Conservation (phyloP, 2,113 vertebrate genomes). For the Ciconia boyciana region DNA sequence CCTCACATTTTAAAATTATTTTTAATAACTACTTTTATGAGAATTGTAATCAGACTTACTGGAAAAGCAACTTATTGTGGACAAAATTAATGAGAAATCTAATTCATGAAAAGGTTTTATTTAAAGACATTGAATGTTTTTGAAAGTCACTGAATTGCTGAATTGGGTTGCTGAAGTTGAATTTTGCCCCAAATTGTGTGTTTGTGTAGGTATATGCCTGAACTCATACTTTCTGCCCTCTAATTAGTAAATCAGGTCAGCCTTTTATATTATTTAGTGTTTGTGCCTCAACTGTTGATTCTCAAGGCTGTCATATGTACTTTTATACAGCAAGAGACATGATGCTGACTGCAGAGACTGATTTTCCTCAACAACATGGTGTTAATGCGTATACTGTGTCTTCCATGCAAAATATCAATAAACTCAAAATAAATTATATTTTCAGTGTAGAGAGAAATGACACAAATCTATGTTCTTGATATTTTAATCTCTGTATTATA, state of each 20-base stretch:
- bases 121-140: neutral
- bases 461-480: neutral
- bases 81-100: neutral
- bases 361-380: neutral
- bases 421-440: neutral
- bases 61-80: neutral
- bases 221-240: neutral
- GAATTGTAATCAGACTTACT: neutral
- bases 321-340: neutral
- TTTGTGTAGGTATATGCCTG: neutral
- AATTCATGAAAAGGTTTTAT: neutral
- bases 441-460: neutral
- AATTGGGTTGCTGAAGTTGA: neutral
- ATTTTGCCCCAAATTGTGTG: neutral
- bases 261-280: neutral
- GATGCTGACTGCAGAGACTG: neutral
- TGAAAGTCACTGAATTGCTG: neutral
- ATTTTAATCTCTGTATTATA: neutral
- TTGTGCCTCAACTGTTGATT: neutral
- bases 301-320: neutral
- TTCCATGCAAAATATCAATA: neutral
- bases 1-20: neutral
- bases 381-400: accelerated
- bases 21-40: neutral
- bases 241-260: neutral